Evolutionary conservation across 2,113 vertebrate genomes (phyloP).

Genomic region (Hymenochirus boettgeri): DNA sequence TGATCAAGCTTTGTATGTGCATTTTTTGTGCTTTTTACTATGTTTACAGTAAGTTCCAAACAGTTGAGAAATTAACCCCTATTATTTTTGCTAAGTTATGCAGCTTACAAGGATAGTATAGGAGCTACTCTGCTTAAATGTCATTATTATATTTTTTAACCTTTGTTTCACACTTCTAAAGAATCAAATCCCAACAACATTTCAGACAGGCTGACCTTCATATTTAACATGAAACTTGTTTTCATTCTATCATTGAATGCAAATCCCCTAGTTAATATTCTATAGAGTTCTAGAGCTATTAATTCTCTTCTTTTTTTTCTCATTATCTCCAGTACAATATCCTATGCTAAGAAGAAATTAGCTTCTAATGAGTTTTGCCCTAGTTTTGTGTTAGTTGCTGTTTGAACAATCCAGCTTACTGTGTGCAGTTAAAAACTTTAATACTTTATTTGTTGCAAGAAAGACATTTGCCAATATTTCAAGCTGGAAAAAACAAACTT

Average conservation of each 20-base stretch:
- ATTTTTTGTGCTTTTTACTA: no score
- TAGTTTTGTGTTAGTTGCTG: conserved; percentile 36
- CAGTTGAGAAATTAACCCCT: no score
- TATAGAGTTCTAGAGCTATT: conserved; percentile 24
- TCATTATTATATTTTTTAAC: background rate
- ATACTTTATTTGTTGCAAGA: conserved; percentile 11
- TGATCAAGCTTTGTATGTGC: no score
- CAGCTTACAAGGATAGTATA: no score
- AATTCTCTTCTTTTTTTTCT: conserved; percentile 40
- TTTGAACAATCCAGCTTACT: conserved; percentile 20
- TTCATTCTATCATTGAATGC: conserved; percentile 35
- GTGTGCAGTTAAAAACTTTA: conserved; percentile 17
- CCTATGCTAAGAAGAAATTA: conserved; percentile 37
- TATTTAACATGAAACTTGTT: conserved; percentile 27
- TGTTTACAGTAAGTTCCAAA: no score
- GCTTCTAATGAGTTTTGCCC: conserved; percentile 39
- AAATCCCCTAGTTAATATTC: conserved; percentile 39
- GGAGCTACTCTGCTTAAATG: no score
- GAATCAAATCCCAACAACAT: conserved; percentile 15
- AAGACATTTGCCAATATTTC: background rate
- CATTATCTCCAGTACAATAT: conserved; percentile 37
- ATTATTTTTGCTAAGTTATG: no score
- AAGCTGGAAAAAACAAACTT: background rate
- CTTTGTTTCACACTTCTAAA: background rate
- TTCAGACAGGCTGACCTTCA: conserved; percentile 37